These are phyloP conservation scores for Heteromormyrus szaboi DNA, from an alignment of 2,797 vertebrate genomes.

Conservation along the genomic window DNA sequence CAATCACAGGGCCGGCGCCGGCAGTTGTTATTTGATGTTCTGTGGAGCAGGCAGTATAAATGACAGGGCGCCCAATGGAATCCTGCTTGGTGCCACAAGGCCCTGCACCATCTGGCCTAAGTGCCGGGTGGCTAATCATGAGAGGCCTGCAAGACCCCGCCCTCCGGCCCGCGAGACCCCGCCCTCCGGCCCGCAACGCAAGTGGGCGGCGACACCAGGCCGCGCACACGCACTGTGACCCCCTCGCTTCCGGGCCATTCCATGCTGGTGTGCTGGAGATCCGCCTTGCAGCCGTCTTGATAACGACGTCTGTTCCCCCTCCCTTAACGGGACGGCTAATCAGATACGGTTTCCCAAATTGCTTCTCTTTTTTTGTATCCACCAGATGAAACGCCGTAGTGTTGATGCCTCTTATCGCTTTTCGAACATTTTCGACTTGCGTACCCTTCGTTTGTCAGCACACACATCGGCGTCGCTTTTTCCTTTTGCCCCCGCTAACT, in stretches of 20 bases:
- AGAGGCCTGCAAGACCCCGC: background rate
- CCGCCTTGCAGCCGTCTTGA: background rate
- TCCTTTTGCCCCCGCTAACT: background rate
- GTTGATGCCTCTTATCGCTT: background rate
- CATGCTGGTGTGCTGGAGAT: background rate
- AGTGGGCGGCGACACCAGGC: background rate
- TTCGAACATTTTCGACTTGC: slow-evolving; percentile 32
- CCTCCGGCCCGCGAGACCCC: background rate
- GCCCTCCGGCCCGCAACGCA: background rate
- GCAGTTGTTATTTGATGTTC: slow-evolving; percentile 32
- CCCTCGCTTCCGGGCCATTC: background rate
- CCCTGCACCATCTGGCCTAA: slow-evolving; percentile 37
- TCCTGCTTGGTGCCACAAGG: slow-evolving; percentile 29
- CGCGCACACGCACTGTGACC: background rate
- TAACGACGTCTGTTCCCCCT: background rate
- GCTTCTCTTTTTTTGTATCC: slow-evolving; percentile 29
- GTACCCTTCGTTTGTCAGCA: slow-evolving; percentile 17
- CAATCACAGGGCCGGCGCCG: background rate
- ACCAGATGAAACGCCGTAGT: slow-evolving; percentile 31
- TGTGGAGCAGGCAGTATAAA: slow-evolving; percentile 33
- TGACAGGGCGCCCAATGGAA: slow-evolving; percentile 31
- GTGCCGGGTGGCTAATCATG: background rate
- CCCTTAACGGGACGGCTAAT: slow-evolving; percentile 29
- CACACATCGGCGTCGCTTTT: background rate
- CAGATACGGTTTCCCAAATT: slow-evolving; percentile 21